These are phyloP conservation scores for Lepisosteus osseus DNA, from an alignment of 2,113 vertebrate species.

Conservation along the genomic window DNA sequence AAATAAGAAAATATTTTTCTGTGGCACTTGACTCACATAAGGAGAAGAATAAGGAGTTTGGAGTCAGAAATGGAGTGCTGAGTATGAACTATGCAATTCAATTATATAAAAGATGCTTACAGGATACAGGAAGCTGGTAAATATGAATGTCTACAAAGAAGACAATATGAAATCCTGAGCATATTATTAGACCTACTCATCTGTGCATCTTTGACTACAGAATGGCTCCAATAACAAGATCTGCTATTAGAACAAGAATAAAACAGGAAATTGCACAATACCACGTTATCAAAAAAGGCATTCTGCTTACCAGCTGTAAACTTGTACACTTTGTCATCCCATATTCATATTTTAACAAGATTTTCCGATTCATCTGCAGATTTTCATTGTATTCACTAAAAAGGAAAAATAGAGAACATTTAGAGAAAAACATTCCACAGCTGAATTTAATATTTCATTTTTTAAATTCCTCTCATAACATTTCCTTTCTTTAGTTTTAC, in stretches of 20 bases:
- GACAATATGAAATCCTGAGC: not conserved
- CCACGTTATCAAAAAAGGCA: not conserved
- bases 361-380: too few relatives aligned
- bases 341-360: too few relatives aligned
- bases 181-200: not conserved
- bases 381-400: too few relatives aligned
- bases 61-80: not conserved
- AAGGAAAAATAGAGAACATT: too few relatives aligned
- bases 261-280: not conserved
- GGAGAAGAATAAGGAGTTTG: not conserved
- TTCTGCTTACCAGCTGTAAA: too few relatives aligned
- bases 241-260: not conserved
- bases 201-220: not conserved
- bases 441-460: too few relatives aligned
- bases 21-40: not conserved
- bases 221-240: not conserved
- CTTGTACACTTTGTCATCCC: too few relatives aligned
- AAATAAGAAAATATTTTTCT: too few relatives aligned
- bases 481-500: too few relatives aligned
- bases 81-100: not conserved
- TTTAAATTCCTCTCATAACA: too few relatives aligned
- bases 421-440: too few relatives aligned
- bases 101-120: conserved; percentile 1
- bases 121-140: not conserved
- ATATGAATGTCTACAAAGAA: not conserved